Conservation (phyloP, 1,140 invertebrate genomes). For the Drosophila carrolli region DNA sequence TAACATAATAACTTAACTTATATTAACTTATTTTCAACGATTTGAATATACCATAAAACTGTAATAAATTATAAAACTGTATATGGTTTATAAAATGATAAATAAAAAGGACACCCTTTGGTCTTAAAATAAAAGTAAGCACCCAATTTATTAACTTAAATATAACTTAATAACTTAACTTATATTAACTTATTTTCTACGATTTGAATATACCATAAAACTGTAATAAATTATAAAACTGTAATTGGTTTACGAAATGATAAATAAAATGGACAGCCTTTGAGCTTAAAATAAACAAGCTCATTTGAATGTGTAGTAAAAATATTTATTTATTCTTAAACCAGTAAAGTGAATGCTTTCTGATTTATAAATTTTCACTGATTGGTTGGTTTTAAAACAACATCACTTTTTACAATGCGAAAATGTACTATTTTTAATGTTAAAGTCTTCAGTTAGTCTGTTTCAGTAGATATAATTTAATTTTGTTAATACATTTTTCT, state of each 20-base stretch:
- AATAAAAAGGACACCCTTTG: neutral
- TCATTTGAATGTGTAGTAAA: slow-evolving; percentile 6
- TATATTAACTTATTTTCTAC: neutral
- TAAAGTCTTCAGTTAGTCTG: slow-evolving; percentile 31
- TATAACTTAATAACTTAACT: neutral
- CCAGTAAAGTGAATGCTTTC: neutral
- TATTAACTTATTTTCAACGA: neutral
- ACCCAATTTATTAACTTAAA: too few species aligned
- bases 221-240: neutral
- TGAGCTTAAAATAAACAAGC: neutral
- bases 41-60: neutral
- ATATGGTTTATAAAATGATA: too few species aligned
- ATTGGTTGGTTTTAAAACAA: neutral
- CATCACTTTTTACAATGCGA: neutral
- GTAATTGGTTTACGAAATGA: neutral
- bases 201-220: neutral
- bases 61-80: neutral
- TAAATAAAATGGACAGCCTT: too few species aligned
- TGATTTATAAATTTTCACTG: neutral
- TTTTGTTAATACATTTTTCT: slow-evolving; percentile 10
- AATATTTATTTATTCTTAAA: slow-evolving; percentile 21
- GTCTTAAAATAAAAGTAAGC: slow-evolving; percentile 18
- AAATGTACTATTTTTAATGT: neutral
- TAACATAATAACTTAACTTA: neutral
- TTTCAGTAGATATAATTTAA: slow-evolving; percentile 29